A percentile compares a stretch with the other conserved stretches of the same genome.
Conservation (phyloP, 1,140 invertebrate species). For the Rhagoletis pomonella region DNA sequence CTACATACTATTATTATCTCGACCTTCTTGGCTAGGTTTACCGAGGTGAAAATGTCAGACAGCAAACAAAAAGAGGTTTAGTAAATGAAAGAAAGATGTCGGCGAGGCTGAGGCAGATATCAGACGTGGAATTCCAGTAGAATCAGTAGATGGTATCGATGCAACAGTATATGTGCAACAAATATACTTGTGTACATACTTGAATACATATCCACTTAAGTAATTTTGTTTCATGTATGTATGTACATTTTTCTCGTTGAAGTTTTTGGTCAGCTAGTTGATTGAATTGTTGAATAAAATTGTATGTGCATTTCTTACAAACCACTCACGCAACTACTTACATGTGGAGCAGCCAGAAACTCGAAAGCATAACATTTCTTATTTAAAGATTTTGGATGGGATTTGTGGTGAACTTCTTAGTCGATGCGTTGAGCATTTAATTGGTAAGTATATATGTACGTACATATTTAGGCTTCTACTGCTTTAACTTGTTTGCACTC, state of each 20-base stretch:
- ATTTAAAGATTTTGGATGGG: not conserved
- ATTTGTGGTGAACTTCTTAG: not conserved
- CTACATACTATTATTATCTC: not conserved
- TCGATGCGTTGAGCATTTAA: not conserved
- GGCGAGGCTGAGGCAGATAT: no score
- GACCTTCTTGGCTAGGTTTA: conserved; percentile 36
- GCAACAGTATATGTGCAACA: no score
- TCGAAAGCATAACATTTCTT: not conserved
- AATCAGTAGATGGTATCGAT: not conserved
- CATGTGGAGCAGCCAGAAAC: not conserved
- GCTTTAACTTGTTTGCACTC: not conserved
- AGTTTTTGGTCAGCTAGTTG: not conserved
- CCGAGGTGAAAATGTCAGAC: not conserved
- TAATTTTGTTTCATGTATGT: not conserved
- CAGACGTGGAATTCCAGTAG: not conserved
- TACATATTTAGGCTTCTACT: not conserved
- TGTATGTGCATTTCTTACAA: not conserved
- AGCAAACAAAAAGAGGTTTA: not conserved
- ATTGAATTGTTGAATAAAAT: conserved; percentile 14
- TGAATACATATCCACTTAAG: no score
- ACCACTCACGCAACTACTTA: conserved; percentile 21
- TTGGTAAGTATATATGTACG: not conserved
- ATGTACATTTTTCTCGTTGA: conserved; percentile 1
- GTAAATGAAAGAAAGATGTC: not conserved
- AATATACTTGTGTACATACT: no score